Evolutionary conservation across 2,797 vertebrate species (phyloP).

Genomic region (Hirundo rustica): DNA sequence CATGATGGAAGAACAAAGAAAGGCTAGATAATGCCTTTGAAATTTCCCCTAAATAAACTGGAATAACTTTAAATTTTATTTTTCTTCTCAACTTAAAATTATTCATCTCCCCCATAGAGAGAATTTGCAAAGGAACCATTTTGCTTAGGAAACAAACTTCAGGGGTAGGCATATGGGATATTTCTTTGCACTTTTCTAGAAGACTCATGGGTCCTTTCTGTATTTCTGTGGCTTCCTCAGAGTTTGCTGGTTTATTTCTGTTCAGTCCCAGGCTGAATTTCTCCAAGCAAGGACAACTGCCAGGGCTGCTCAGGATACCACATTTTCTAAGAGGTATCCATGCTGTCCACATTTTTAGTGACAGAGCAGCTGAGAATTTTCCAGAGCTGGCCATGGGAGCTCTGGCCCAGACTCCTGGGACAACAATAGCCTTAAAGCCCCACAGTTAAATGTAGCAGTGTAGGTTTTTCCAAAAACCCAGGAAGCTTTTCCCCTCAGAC

Average conservation of each 20-base stretch:
- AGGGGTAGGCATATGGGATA: neutral
- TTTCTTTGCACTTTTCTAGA: neutral
- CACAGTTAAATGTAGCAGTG: neutral
- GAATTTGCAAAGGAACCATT: neutral
- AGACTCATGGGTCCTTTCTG: neutral
- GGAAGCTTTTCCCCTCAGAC: neutral
- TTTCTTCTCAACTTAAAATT: neutral
- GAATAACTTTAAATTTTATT: neutral
- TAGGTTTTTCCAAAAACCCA: neutral
- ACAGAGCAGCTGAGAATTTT: neutral
- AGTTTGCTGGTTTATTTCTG: neutral
- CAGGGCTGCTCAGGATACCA: neutral
- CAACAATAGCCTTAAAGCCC: neutral
- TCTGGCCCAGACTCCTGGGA: neutral
- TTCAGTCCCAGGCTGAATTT: neutral
- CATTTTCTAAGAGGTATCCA: neutral
- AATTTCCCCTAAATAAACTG: neutral
- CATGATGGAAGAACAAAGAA: neutral
- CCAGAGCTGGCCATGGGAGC: neutral
- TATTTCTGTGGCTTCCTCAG: neutral
- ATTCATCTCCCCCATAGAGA: neutral
- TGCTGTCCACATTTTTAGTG: neutral
- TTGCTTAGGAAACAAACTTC: neutral
- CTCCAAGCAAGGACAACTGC: neutral
- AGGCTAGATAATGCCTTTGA: fast-evolving